Evolutionary conservation across 1,140 invertebrate genomes (phyloP), one percentile per base, ranked within the genome.

Genomic region (Psix sp.): DNA sequence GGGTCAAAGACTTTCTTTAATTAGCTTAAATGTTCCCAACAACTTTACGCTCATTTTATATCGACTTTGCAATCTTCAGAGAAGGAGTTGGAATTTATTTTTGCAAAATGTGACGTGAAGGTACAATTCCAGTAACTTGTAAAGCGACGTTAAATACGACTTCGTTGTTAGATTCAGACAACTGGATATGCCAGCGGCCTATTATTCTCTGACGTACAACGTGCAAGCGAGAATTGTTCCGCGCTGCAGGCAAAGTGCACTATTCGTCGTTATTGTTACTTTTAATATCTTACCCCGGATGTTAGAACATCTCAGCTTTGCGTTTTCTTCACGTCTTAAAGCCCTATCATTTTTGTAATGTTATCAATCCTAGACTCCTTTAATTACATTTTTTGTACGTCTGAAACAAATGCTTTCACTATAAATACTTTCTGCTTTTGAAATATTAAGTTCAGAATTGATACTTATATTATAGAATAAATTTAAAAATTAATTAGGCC

Each of bases 181-280:
- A 38, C 42, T 5, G 62, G 65, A 62, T 62, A 62, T 74, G 62
- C 54, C 56, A 62, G 54, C 62, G 29, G 36, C 43, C 43, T 60
- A 73, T 74, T 74, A 54, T 62, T 74, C 56, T 42, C 56, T 24
- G 49, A 49, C 62, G 49, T 49, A 33, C 18, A 31, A 36, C 48
- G 46, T 65, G 65, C 68, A 74, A 74, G 48, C 40, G 16, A 33
- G 52, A 35, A 66, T 73, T 73, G 70, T 65, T 66, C 35, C 29
- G 3, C 15, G 14, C 14, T 54, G 35, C 17, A 16, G 48, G 48
- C 40, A 24, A 36, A 56, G 40, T 67, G 54, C 56, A 56, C 46
- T 56, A 62, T 67, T 74, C 56, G 62, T 49, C 62, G 49, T 62
- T 49, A 74, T 74, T 74, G 49, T 67, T 62, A 74, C 33, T 62